Evolutionary conservation across 2,113 vertebrate species (phyloP), one percentile per base, ranked within the genome.

Genomic region (Phalacrocorax pelagicus): DNA sequence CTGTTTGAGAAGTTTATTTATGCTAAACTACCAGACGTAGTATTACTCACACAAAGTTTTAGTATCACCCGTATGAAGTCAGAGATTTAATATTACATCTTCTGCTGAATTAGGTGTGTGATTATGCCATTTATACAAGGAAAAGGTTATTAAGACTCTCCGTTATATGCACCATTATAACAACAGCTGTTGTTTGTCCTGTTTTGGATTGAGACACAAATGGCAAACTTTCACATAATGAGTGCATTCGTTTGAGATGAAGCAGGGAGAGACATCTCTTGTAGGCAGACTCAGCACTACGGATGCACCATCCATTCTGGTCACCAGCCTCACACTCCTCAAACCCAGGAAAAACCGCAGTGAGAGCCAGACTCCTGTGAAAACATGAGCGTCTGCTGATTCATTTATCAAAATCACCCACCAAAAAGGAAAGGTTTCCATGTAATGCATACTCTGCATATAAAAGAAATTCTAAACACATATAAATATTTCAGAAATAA

Each of bases 181-280:
- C 74, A 90, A 82, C 51, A 89, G 78, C 85, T 92, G 81, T 52
- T 78, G 73, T 44, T 91, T 88, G 47, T 84, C 73, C 87, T 82
- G 34, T 71, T 96, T 88, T 93, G 52, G 49, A 90, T 55, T 73
- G 61, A 94, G 49, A 52, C 19, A 62, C 71, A 94, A 95, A 92
- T 79, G 57, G 44, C 54, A 88, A 88, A 78, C 32, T 74, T 95
- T 44, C 77, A 66, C 61, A 85, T 52, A 81, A 71, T 10, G 40
- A 91, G 38, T 6, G 10, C 81, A 49, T 38, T 38, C 38, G 57
- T 38, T 69, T 65, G 26, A 91, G 54, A 75, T 0, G 1, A 69
- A 85, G 54, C 40, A 95, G 42, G 65, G 67, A 79, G 18, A 65
- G 38, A 81, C 87, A 88, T 69, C 51, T 66, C n/a, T 66, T 71